Evolutionary conservation across 2,113 vertebrate genomes (phyloP).

Genomic region (Pluvialis apricaria): DNA sequence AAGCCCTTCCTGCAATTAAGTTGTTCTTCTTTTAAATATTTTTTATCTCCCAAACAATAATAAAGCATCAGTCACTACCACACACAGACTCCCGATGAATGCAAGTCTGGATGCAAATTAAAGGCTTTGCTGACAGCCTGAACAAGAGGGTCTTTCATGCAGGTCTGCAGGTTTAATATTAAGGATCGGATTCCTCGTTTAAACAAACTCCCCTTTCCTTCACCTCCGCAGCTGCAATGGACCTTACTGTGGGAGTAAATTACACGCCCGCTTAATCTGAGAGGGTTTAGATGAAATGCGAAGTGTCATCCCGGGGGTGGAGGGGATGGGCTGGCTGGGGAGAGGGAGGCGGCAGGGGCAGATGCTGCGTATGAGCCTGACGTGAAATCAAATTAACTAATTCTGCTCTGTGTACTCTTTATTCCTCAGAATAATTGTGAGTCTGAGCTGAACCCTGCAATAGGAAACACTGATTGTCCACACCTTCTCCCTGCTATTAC

Average conservation of each 20-base stretch:
- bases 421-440: neutral
- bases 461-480: neutral
- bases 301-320: neutral
- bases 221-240: neutral
- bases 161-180: neutral
- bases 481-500: neutral
- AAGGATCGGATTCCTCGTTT: neutral
- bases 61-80: neutral
- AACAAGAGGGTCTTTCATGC: neutral
- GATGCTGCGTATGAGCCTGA: rapidly evolving
- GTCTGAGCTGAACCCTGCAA: neutral
- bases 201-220: neutral
- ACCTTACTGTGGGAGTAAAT: slow-evolving; percentile 6
- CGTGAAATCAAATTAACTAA: neutral
- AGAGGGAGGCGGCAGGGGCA: neutral
- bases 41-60: slow-evolving; percentile 6
- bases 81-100: neutral
- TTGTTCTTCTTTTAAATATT: slow-evolving; percentile 31
- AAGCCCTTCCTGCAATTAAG: neutral
- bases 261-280: neutral
- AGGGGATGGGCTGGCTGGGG: neutral
- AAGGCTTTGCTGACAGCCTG: neutral
- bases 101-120: neutral
- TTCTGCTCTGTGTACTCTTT: neutral
- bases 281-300: neutral